A percentile compares a stretch with the other conserved stretches of the same genome.
Evolutionary conservation across 2,113 vertebrate genomes (phyloP).

Genomic region (Rallus limicola): DNA sequence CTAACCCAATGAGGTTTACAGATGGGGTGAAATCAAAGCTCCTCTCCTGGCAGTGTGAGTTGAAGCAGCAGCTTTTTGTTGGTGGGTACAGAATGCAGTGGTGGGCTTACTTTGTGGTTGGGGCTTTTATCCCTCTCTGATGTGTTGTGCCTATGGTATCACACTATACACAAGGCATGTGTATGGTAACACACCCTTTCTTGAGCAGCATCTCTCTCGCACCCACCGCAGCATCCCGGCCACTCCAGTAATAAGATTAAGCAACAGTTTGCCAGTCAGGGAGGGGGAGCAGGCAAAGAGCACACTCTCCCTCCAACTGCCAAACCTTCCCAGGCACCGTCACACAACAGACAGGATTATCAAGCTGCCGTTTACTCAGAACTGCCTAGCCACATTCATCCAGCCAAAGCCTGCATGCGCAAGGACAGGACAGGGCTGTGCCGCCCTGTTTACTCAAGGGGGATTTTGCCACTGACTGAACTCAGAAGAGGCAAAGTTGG

Average conservation of each 20-base stretch:
- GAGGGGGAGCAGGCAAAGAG: background rate
- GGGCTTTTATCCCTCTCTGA: background rate
- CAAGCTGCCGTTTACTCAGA: background rate
- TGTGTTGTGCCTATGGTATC: background rate
- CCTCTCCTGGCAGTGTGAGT: background rate
- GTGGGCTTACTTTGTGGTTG: background rate
- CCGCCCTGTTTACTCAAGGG: background rate
- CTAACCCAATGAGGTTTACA: background rate
- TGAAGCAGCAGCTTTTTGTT: background rate
- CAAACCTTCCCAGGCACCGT: background rate
- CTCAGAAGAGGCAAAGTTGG: background rate
- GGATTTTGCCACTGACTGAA: background rate
- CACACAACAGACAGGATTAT: background rate
- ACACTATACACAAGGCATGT: fast-evolving
- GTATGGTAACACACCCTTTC: background rate
- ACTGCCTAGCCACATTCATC: fast-evolving
- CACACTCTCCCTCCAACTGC: background rate
- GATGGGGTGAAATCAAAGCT: background rate
- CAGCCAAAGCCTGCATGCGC: background rate
- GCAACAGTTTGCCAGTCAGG: background rate
- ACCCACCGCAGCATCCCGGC: background rate
- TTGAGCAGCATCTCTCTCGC: background rate
- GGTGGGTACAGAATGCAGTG: background rate
- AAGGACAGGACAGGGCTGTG: background rate
- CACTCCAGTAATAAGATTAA: background rate